Base-by-base conservation (phyloP, 1,140 invertebrate genomes). In the Bradysia coprophila region DNA sequence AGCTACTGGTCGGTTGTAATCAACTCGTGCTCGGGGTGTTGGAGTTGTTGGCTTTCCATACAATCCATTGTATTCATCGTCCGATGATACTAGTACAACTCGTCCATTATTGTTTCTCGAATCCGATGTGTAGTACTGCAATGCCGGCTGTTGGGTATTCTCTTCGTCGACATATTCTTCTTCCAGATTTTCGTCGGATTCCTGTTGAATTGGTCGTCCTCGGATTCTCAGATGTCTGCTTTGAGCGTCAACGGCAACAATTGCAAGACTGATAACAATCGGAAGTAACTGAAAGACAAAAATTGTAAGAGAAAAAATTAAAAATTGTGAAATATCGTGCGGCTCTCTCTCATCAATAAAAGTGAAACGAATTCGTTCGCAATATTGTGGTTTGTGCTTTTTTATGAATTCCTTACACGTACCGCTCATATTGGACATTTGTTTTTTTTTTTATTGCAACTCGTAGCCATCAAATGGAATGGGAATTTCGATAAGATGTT, bases 31-130 rank as follows among this genome's bases (percentile, higher is more conserved):
- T 49, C 40, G 50, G 33, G 18, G 15, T 20, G 55, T 45, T 8
- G 55, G 37, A 13, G 57, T 52, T 24, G 52, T 50, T 34, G 50
- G 55, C 47, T 62, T 58, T 6, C 59, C 59, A 46, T 57, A 63
- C 6, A 61, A 43, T 15, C 59, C 59, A 45, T 62, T 62, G 42
- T 62, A 63, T 43, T 58, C 57, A 40, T 63, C 61, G 15, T 55
- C 52, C 23, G 58, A 50, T 21, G 55, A 55, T 23, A 61, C 51
- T 36, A 57, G 45, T 33, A 61, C 55, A 1, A 59, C 52, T 42
- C 50, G 43, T 44, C 45, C 45, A 41, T 46, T 38, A 28, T 34
- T 43, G 28, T 48, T n/a, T 37, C 42, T 40, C 9, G 42, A 42
- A 15, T 44, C 48, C 15, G 51, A 48, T 23, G 61, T 62, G 59